A percentile compares a stretch with the other conserved stretches of the same genome.
phyloP scores from a whole-genome alignment of 2,797 vertebrate species.

The Steatocranus sp. region DNA sequence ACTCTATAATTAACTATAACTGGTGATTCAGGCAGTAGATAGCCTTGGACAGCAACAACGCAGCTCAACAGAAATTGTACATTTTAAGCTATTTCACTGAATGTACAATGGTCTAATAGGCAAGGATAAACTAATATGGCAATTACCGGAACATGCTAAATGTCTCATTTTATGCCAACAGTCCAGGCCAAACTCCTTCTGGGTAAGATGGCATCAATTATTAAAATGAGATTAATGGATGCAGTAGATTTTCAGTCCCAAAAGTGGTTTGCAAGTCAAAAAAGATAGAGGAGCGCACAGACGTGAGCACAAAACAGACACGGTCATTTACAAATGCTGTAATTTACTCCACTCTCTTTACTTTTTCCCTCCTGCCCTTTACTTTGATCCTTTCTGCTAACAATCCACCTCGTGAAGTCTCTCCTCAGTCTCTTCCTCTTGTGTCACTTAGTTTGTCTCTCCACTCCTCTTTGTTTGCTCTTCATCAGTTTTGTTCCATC shows the following conservation, averaged over 20 bases:
- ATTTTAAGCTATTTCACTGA: neutral
- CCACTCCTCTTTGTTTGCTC: neutral
- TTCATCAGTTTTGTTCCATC: neutral
- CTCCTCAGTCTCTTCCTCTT: neutral
- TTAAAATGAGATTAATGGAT: conserved; percentile 59
- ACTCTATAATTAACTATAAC: neutral
- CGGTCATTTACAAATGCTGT: neutral
- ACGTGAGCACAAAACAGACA: neutral
- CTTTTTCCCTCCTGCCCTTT: neutral
- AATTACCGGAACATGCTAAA: conserved; percentile 29
- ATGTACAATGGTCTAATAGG: neutral
- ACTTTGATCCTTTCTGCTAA: neutral
- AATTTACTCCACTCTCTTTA: neutral
- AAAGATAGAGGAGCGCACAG: neutral
- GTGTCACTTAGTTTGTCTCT: neutral
- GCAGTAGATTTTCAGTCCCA: conserved; percentile 32
- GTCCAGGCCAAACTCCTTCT: conserved; percentile 20
- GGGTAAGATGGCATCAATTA: conserved; percentile 51
- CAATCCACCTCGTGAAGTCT: neutral
- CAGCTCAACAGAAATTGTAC: neutral
- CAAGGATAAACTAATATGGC: conserved; percentile 16
- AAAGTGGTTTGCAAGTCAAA: conserved; percentile 24
- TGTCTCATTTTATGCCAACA: conserved; percentile 29
- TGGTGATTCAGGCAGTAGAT: neutral
- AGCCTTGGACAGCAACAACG: neutral